phyloP scores from a whole-genome alignment of 2,797 vertebrate species.

The Rhynchonycteris naso region DNA sequence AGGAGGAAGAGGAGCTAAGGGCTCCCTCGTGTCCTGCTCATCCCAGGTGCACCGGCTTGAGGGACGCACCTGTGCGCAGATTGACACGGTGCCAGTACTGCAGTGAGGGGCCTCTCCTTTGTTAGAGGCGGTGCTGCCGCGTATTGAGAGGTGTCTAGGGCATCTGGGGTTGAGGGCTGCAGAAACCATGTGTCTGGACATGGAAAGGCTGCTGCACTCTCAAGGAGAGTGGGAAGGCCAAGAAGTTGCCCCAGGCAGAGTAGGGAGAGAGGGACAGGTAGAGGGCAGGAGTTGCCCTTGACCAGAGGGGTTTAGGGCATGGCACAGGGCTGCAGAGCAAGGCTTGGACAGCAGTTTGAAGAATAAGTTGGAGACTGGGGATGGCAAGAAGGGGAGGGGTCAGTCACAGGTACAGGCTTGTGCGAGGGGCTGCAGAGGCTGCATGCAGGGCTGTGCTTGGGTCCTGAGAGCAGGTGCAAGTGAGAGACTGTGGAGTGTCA shows the following conservation, averaged over 20 bases:
- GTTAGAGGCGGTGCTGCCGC: neutral
- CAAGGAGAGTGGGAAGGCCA: neutral
- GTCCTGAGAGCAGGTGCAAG: neutral
- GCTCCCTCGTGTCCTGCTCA: neutral
- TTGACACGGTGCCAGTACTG: rapidly evolving
- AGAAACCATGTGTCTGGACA: neutral
- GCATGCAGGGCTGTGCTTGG: too few species aligned
- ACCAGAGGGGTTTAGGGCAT: neutral
- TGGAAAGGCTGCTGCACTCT: neutral
- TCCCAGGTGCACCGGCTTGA: neutral
- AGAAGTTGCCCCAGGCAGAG: neutral
- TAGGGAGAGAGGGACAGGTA: neutral
- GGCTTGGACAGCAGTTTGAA: neutral
- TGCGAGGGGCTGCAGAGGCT: neutral
- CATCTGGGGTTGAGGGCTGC: neutral
- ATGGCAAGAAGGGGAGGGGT: neutral
- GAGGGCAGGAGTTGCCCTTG: neutral
- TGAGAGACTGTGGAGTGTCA: neutral
- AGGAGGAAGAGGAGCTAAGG: neutral
- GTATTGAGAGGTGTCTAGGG: rapidly evolving
- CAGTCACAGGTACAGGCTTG: neutral
- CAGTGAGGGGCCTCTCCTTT: neutral
- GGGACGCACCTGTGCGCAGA: neutral
- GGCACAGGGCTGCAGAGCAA: neutral
- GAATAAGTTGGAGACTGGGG: neutral